Percentiles rank a stretch among this genome's conserved stretches.
phyloP scores from a whole-genome alignment of 2,797 vertebrate genomes.

The Poecilia velifera region DNA sequence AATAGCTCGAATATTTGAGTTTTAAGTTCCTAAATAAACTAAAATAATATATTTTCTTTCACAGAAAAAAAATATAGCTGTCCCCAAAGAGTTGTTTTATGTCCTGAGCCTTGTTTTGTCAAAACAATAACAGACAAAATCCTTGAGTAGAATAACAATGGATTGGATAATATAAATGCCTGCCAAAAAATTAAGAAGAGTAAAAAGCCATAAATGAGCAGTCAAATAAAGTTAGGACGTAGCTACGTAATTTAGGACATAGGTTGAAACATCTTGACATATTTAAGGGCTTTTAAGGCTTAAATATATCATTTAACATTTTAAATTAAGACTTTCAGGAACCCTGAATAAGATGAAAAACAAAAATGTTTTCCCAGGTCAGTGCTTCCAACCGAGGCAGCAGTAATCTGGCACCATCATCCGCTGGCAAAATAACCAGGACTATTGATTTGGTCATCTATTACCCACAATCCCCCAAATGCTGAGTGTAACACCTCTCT shows the following conservation, averaged over 20 bases:
- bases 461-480: slow-evolving; percentile 74
- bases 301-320: background rate
- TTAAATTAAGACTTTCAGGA: background rate
- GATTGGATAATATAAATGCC: background rate
- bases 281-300: background rate
- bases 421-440: slow-evolving; percentile 63
- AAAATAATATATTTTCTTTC: background rate
- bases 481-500: slow-evolving; percentile 76
- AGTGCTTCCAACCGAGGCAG: slow-evolving; percentile 39
- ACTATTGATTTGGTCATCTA: slow-evolving; percentile 76
- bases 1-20: background rate
- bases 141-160: background rate
- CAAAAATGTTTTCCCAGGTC: slow-evolving; percentile 25
- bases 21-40: background rate
- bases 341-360: background rate
- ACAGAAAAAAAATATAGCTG: background rate
- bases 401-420: slow-evolving; percentile 69
- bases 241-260: background rate
- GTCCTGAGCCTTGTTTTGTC: background rate
- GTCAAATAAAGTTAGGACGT: background rate
- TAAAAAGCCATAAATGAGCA: background rate
- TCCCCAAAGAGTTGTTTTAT: background rate
- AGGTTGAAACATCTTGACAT: background rate
- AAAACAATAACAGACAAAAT: background rate
- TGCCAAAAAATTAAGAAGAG: background rate